These are phyloP conservation scores for Calephelis nemesis DNA, from an alignment of 1,140 invertebrate species.

Conservation along the genomic window DNA sequence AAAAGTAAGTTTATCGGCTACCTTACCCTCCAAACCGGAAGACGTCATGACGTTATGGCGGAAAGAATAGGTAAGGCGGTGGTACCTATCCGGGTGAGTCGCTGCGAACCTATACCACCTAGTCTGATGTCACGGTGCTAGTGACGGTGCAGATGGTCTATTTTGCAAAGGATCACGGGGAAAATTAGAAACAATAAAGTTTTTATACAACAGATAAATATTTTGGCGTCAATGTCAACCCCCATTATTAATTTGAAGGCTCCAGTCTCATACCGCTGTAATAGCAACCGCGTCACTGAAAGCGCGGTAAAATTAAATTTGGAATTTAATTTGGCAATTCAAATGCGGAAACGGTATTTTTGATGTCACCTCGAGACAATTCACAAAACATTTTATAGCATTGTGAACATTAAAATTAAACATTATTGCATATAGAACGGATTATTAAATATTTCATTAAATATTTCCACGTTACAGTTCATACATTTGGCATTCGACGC, in stretches of 20 bases:
- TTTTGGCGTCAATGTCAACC: no score
- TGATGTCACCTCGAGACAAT: slow-evolving; percentile 41
- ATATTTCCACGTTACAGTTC: not conserved
- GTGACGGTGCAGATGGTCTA: no score
- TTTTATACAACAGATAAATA: no score
- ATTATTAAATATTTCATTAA: slow-evolving; percentile 14
- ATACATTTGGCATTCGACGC: slow-evolving; percentile 1
- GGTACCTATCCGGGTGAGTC: no score
- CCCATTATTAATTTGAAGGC: not conserved
- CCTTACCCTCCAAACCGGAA: no score
- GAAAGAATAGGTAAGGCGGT: no score
- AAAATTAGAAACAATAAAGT: no score
- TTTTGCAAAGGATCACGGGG: no score
- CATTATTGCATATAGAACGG: not conserved
- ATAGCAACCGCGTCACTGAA: not conserved
- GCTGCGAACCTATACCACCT: no score
- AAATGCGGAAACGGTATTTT: slow-evolving; percentile 55
- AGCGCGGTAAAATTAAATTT: slow-evolving; percentile 65
- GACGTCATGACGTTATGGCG: no score
- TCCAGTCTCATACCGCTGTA: not conserved
- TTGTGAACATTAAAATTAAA: slow-evolving; percentile 33
- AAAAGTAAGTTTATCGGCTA: no score
- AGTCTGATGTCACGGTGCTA: no score
- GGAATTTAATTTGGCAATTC: slow-evolving; percentile 67
- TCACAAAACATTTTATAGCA: slow-evolving; percentile 40